Conservation (phyloP, 1,140 invertebrate genomes). For the Rhopalosiphum maidis region DNA sequence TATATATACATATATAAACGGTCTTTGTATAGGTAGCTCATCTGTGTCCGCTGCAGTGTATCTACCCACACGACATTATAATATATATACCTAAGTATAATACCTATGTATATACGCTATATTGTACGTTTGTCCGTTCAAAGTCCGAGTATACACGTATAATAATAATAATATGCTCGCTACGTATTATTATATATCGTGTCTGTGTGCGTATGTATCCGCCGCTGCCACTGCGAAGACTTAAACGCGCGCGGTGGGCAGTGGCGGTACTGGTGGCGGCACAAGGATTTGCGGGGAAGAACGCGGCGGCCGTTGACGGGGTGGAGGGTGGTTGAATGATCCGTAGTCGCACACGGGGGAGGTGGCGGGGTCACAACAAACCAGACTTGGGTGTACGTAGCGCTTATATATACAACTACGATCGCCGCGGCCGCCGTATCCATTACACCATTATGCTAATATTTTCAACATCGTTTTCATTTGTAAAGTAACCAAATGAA, state of each 20-base stretch:
- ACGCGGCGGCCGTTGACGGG: background rate
- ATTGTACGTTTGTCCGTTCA: conserved; percentile 5
- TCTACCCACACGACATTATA: background rate
- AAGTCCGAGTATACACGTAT: background rate
- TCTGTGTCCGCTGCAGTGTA: background rate
- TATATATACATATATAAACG: background rate
- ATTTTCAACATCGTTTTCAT: conserved; percentile 55
- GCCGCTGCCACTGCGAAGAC: background rate
- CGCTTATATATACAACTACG: background rate
- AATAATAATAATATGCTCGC: background rate
- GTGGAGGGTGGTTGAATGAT: background rate
- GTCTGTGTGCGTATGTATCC: background rate
- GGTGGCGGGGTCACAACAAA: conserved; percentile 5
- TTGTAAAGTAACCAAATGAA: conserved; percentile 53
- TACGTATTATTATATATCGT: background rate
- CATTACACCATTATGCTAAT: conserved; percentile 57
- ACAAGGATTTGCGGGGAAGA: conserved; percentile 33
- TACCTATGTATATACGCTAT: background rate
- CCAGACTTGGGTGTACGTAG: conserved; percentile 12
- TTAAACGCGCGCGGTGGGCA: background rate
- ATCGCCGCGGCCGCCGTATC: conserved; percentile 30
- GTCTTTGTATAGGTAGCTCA: conserved; percentile 3
- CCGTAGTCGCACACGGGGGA: background rate
- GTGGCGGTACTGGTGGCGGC: background rate
- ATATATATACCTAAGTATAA: background rate